Base-by-base conservation (phyloP, 2,888 invertebrate species). In the Epicampocera succincta region DNA sequence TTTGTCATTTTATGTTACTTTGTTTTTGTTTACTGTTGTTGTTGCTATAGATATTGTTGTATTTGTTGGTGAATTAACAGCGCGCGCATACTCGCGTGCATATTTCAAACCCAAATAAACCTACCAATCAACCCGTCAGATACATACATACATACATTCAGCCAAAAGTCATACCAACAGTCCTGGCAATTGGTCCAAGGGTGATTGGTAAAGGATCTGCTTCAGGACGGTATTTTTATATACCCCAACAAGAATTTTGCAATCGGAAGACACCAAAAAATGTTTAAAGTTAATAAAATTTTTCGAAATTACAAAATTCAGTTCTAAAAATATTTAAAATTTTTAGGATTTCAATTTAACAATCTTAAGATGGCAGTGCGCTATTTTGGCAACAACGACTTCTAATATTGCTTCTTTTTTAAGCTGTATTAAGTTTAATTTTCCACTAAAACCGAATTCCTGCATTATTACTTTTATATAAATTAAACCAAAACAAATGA, bases 111-210 rank as follows among this genome's bases (percentile, higher is more conserved):
- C 75, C 60, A 79, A 79, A 79, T 73, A 73, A 79, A 79, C 78
- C 66, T 72, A 79, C 78, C 83, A 83, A 72, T 75, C 79, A 75
- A 74, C 75, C 83, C 79, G 61, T 50, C 60, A 75, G 50, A 61
- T 66, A 72, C 38, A 52, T 74, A 75, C 29, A 63, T 54, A 75
- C 44, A 61, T 66, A 72, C 38, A 52, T 74, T 79, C 29, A 63
- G 56, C 63, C 44, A 68, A 77, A 80, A 78, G 58, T 66, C 60
- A 66, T 52, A 19, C 9, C 13, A 33, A 69, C 61, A 76, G 38
- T 63, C 15, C 12, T 5, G 52, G 12, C 6, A 3, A 69, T 63
- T 33, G 9, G n/a, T 9, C n/a, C 38, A 61, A 25, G 25, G 46
- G 33, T 5, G 4, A 3, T 1, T 25, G 17, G 38, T 25, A 2